Evolutionary conservation across 2,797 vertebrate species (phyloP).

Genomic region (Tragelaphus oryx): DNA sequence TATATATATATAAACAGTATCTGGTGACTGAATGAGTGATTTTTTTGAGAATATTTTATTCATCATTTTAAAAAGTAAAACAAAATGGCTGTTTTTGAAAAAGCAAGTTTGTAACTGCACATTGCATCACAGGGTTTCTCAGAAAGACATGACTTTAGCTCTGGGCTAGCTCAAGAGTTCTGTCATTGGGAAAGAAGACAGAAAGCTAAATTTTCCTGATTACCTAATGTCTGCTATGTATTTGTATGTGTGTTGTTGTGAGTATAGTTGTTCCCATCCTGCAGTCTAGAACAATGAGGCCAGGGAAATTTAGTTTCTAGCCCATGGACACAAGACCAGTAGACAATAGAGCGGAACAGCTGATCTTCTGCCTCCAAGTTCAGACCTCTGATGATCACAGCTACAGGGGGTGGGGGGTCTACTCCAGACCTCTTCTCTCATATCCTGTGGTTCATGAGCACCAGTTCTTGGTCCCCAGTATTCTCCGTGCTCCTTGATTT

Average conservation of each 20-base stretch:
- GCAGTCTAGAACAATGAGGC: background rate
- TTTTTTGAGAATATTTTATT: background rate
- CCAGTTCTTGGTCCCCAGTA: background rate
- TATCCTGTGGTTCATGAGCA: background rate
- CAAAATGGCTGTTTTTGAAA: background rate
- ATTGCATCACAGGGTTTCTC: background rate
- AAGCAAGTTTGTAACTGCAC: background rate
- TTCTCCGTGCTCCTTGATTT: background rate
- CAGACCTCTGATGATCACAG: background rate
- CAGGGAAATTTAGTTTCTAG: background rate
- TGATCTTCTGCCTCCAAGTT: background rate
- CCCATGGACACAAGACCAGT: background rate
- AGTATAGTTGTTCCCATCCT: background rate
- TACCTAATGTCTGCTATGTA: background rate
- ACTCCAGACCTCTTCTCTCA: background rate
- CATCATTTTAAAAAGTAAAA: background rate
- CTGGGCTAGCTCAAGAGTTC: background rate
- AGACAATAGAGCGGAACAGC: background rate
- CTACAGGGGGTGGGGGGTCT: accelerated
- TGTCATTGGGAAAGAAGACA: background rate
- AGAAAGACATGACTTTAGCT: background rate
- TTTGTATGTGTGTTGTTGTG: background rate
- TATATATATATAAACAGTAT: background rate
- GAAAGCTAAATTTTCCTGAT: background rate
- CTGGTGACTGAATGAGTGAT: background rate